A percentile compares a stretch with the other conserved stretches of the same genome.
Conservation (phyloP, 2,113 vertebrate genomes). For the Hippolais icterina region DNA sequence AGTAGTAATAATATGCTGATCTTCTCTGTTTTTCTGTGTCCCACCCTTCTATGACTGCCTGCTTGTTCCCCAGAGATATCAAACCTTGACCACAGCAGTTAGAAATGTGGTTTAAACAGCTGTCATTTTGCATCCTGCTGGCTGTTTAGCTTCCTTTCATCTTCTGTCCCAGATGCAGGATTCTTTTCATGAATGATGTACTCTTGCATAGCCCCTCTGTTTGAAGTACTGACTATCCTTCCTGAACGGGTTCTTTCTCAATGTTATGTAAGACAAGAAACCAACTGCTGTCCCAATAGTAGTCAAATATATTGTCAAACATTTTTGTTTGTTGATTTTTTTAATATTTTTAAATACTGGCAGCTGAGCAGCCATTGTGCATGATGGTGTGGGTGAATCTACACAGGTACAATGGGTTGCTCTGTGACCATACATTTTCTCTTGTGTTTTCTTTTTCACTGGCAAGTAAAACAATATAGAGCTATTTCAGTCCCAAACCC, state of each 20-base stretch:
- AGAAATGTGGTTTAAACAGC: conserved; percentile 27
- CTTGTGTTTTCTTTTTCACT: neutral
- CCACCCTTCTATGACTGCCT: neutral
- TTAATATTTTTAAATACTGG: conserved; percentile 12
- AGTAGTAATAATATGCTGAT: neutral
- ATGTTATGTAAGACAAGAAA: neutral
- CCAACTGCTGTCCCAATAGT: neutral
- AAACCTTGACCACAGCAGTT: neutral
- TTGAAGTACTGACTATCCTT: neutral
- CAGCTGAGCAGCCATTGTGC: conserved; percentile 33
- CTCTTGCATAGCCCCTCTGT: neutral
- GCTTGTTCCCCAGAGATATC: conserved; percentile 17
- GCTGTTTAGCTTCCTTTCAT: conserved; percentile 7
- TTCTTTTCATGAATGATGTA: neutral
- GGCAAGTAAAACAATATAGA: neutral
- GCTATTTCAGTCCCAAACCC: neutral
- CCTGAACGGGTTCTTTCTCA: neutral
- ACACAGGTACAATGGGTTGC: neutral
- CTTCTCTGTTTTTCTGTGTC: neutral
- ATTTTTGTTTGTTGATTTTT: neutral
- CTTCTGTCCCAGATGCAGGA: neutral
- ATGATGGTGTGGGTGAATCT: neutral
- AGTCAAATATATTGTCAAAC: neutral
- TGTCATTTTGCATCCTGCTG: conserved; percentile 38
- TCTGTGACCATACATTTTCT: neutral